A percentile compares a stretch with the other conserved stretches of the same genome.
phyloP scores from a whole-genome alignment of 2,888 invertebrate species.

The Rhamphomyia laevipes region DNA sequence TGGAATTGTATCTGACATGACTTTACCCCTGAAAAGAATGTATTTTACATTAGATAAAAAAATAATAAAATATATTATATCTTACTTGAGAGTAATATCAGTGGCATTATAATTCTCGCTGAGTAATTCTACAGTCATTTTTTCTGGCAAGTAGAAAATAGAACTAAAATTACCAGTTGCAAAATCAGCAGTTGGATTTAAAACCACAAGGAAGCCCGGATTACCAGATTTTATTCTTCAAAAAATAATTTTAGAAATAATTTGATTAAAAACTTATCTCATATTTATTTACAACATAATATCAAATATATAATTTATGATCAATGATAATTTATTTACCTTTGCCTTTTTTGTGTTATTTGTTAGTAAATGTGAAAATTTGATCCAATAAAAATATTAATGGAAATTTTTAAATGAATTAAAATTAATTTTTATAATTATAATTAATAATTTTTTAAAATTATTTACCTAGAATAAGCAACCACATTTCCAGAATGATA shows the following conservation, averaged over 20 bases:
- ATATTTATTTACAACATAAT: too few relatives aligned
- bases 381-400: too few relatives aligned
- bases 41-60: neutral
- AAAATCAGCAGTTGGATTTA: constrained; percentile 47
- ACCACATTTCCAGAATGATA: constrained; percentile 42
- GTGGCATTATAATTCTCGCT: constrained; percentile 42
- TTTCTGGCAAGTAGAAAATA: constrained; percentile 42
- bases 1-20: constrained; percentile 42
- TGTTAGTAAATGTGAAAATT: neutral
- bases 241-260: constrained; percentile 1
- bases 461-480: constrained; percentile 54
- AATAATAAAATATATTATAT: neutral
- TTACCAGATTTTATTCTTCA: constrained; percentile 58
- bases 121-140: constrained; percentile 47
- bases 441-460: neutral
- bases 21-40: constrained; percentile 43
- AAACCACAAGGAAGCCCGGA: constrained; percentile 61
- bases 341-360: constrained; percentile 1
- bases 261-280: neutral
- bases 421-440: neutral
- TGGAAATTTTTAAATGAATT: too few relatives aligned
- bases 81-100: constrained; percentile 22
- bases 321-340: constrained; percentile 3
- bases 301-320: too few relatives aligned
- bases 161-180: constrained; percentile 45